A percentile compares a stretch with the other conserved stretches of the same genome.
These are phyloP conservation scores for Pseudochromis fuscus DNA, from an alignment of 2,797 vertebrate species.

Conservation along the genomic window DNA sequence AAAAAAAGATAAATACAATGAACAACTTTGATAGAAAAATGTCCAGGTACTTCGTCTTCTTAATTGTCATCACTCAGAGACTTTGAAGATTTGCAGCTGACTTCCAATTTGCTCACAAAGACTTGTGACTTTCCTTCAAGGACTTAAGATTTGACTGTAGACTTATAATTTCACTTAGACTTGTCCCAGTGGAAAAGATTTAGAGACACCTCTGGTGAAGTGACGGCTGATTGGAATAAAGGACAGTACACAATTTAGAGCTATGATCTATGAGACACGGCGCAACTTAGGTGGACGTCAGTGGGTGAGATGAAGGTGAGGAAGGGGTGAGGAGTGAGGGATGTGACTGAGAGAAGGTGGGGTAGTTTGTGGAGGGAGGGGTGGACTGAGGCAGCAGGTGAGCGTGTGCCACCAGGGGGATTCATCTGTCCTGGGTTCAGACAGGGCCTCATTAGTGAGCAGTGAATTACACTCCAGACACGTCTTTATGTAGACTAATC, in stretches of 20 bases:
- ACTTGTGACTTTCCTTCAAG: slow-evolving; percentile 5
- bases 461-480: slow-evolving; percentile 91
- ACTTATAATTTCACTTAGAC: not conserved
- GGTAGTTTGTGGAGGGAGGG: no score
- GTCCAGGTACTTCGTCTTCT: not conserved
- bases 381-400: slow-evolving; percentile 72
- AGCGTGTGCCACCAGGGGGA: slow-evolving; percentile 80
- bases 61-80: not conserved
- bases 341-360: slow-evolving; percentile 30
- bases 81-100: no score
- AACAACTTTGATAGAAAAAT: no score
- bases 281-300: slow-evolving; percentile 12
- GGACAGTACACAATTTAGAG: not conserved
- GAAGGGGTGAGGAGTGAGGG: slow-evolving; percentile 28
- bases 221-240: not conserved
- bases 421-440: slow-evolving; percentile 85
- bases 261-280: slow-evolving; percentile 17
- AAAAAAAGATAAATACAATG: not conserved
- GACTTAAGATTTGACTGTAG: not conserved
- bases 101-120: not conserved
- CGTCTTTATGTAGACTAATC: slow-evolving; percentile 92
- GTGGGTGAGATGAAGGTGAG: slow-evolving; percentile 38
- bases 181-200: slow-evolving; percentile 2
- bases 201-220: slow-evolving; percentile 10
- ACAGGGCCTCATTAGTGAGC: slow-evolving; percentile 91